Evolutionary conservation across 2,113 vertebrate species (phyloP), one percentile per base, ranked within the genome.

Genomic region (Peromyscus californicus): DNA sequence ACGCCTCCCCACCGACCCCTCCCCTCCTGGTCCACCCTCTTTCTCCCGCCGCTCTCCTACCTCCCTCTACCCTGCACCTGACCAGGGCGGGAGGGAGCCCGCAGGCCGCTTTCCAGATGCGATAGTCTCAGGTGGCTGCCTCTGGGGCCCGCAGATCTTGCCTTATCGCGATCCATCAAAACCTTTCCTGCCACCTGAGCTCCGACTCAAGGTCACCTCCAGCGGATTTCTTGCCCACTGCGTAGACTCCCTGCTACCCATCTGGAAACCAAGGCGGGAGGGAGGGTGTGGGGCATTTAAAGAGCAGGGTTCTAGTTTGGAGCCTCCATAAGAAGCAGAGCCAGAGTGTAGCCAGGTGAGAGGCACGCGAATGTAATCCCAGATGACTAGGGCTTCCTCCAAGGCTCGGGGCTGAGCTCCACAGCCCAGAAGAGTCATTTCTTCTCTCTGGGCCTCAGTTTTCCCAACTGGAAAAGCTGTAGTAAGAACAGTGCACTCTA

Each of bases 191-290:
- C 80, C 17, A 2, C 63, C 3, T 2, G 74, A 4, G 51, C 76
- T 78, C 82, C 33, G 67, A 54, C 59, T 95, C 90, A 98, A 97
- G 96, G 97, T 98, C 97, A 98, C 95, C 92, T 95, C 83, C 67
- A 72, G 3, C 9, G 31, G 45, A 16, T 57, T 63, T 65, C 76
- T 63, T 69, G 36, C 86, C 78, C 39, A 26, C 6, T 63, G 24
- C 39, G 21, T 26, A 59, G 26, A 70, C 19, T 59, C 29, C 72
- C 33, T 61, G 80, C 70, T 70, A 16, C 54, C 26, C 29, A n/a
- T 36, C 78, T 84, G 87, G 51, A 79, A 90, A 45, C 31, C 26
- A 31, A 39, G 51, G 42, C 51, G 19, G 54, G 45, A 75, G 11
- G 48, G 24, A 75, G 11, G 48, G 24, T 10, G 36, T 13, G 78